Evolutionary conservation across 2,888 invertebrate species (phyloP).

Genomic region (Malthinus flaveolus): DNA sequence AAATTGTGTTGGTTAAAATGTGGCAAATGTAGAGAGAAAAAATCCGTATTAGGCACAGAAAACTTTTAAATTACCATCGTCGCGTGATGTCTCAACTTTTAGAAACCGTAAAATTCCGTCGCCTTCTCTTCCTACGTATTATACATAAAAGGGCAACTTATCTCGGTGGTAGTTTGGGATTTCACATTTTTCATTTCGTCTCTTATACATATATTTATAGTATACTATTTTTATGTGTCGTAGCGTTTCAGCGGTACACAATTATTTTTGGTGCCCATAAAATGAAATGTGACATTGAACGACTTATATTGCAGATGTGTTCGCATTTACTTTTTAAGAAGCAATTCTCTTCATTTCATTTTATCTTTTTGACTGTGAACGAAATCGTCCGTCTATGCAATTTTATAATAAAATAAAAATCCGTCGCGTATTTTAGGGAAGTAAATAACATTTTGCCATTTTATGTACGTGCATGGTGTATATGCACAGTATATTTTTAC

Average conservation of each 20-base stretch:
- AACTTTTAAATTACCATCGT: constrained; percentile 4
- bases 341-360: background rate
- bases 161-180: constrained; percentile 1
- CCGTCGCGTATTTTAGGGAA: too few relatives aligned
- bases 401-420: too few relatives aligned
- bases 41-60: background rate
- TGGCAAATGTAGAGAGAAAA: constrained; percentile 1
- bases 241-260: background rate
- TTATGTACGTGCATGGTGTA: too few relatives aligned
- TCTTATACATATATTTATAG: too few relatives aligned
- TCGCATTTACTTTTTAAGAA: background rate
- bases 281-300: constrained; percentile 4
- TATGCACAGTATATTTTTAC: too few relatives aligned
- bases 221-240: background rate
- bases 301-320: constrained; percentile 3
- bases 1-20: too few relatives aligned
- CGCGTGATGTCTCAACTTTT: background rate
- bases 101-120: constrained; percentile 1
- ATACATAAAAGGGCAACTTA: constrained; percentile 4
- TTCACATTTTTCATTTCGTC: constrained; percentile 8
- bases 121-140: constrained; percentile 2
- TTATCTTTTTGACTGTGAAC: background rate
- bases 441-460: too few relatives aligned
- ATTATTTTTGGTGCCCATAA: constrained; percentile 7
- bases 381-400: background rate